Percentiles rank a stretch among this genome's conserved stretches.
These are phyloP conservation scores for Amphimallon solstitiale DNA, from an alignment of 2,888 invertebrate species.

Conservation along the genomic window DNA sequence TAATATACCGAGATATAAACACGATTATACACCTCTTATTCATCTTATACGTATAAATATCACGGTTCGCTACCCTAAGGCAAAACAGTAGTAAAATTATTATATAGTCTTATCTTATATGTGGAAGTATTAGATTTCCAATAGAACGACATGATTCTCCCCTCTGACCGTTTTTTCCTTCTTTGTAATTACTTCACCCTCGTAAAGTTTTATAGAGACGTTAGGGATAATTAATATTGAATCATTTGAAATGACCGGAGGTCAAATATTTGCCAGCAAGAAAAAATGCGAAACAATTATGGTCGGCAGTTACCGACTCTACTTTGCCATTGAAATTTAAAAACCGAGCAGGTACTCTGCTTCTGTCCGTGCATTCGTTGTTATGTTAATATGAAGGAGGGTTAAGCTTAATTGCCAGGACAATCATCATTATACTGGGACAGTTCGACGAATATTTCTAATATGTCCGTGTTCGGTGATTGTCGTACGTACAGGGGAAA, in stretches of 20 bases:
- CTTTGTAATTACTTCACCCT: conserved; percentile 15
- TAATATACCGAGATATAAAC: too few species aligned
- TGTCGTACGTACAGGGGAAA: conserved; percentile 20
- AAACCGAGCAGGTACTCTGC: background rate
- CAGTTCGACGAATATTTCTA: conserved; percentile 24
- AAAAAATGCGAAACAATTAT: conserved; percentile 18
- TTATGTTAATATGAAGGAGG: conserved; percentile 2
- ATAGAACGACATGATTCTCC: background rate
- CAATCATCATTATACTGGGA: conserved; percentile 22
- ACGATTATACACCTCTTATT: too few species aligned
- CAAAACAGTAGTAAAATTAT: background rate
- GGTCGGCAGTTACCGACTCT: background rate
- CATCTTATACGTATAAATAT: too few species aligned
- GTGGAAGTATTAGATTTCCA: conserved; percentile 1
- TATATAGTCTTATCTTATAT: conserved; percentile 2
- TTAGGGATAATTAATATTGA: conserved; percentile 28
- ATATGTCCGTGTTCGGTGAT: conserved; percentile 25
- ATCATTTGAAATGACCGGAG: conserved; percentile 11
- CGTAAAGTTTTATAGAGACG: conserved; percentile 27
- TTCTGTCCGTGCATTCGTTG: background rate
- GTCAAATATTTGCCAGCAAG: conserved; percentile 17
- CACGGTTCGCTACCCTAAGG: background rate
- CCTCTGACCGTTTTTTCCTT: conserved; percentile 2
- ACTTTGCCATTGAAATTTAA: conserved; percentile 13
- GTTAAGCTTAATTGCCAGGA: conserved; percentile 20